Evolutionary conservation across 30 jellyfish, hydroid and myxozoan genomes (phyloP).

Genomic region (Pelagia noctiluca): DNA sequence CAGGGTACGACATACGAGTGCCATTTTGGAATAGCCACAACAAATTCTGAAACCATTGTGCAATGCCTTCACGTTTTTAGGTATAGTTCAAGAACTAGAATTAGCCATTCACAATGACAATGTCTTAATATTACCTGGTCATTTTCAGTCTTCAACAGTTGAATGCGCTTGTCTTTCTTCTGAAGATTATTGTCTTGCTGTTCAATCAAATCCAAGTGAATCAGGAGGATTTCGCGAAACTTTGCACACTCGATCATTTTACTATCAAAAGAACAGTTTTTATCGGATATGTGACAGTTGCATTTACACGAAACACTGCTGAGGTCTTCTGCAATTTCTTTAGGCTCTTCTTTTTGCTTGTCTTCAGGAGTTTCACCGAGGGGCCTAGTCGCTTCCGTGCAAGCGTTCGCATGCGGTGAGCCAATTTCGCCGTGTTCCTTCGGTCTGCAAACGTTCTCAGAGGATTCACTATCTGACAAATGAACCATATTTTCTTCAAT

Average conservation of each 20-base stretch:
- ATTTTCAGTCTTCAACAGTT: conserved; percentile 57
- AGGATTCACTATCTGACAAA: neutral
- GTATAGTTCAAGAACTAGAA: too few relatives aligned
- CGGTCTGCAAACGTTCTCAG: neutral
- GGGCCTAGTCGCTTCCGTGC: neutral
- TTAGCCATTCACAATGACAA: too few relatives aligned
- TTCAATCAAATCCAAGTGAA: conserved; percentile 75
- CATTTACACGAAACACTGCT: conserved; percentile 22
- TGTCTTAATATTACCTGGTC: conserved; percentile 80
- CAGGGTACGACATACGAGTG: too few relatives aligned
- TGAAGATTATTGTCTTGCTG: conserved; percentile 59
- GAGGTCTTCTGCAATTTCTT: neutral
- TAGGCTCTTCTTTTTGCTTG: neutral
- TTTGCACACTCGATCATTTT: conserved; percentile 34
- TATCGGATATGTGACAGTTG: conserved; percentile 40
- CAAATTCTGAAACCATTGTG: too few relatives aligned
- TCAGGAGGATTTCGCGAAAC: conserved; percentile 65
- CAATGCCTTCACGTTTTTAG: too few relatives aligned
- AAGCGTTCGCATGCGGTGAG: neutral
- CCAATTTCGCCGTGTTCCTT: neutral
- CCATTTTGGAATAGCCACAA: too few relatives aligned
- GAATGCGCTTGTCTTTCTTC: conserved; percentile 53
- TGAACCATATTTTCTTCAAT: neutral
- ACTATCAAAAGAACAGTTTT: conserved; percentile 28
- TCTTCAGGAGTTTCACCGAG: neutral